Evolutionary conservation across 2,888 invertebrate species (phyloP).

Genomic region (Drosophila recens): DNA sequence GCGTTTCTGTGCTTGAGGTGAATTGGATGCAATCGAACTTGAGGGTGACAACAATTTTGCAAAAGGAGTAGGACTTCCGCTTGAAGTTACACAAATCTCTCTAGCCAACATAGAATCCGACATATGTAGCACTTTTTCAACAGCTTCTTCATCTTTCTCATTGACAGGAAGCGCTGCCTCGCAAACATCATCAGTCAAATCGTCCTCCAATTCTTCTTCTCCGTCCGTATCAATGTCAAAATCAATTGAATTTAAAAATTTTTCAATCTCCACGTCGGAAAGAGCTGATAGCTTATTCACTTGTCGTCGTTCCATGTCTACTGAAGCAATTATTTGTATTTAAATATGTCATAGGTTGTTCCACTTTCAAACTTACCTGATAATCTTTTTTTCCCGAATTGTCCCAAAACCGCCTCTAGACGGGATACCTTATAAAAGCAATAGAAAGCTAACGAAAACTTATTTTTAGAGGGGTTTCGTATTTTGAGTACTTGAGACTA

Average conservation of each 20-base stretch:
- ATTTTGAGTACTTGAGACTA: slow-evolving; percentile 2
- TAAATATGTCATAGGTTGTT: slow-evolving; percentile 24
- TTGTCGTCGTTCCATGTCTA: slow-evolving; percentile 16
- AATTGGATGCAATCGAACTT: slow-evolving; percentile 30
- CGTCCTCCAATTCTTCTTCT: slow-evolving; percentile 9
- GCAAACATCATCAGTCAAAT: slow-evolving; percentile 1
- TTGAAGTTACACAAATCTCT: slow-evolving; percentile 6
- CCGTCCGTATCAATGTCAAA: slow-evolving; percentile 30
- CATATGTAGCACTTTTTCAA: neutral
- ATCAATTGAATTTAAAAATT: slow-evolving; percentile 34
- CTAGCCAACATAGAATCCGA: slow-evolving; percentile 5
- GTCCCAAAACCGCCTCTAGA: slow-evolving; percentile 22
- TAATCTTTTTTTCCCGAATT: slow-evolving; percentile 16
- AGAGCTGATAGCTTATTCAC: slow-evolving; percentile 38
- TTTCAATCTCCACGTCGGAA: slow-evolving; percentile 40
- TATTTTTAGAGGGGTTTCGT: slow-evolving; percentile 10
- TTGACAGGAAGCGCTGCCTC: neutral
- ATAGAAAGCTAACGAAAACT: slow-evolving; percentile 23
- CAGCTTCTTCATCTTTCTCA: neutral
- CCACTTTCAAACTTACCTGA: slow-evolving; percentile 14
- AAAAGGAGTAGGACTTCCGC: slow-evolving; percentile 1
- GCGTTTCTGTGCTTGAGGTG: slow-evolving; percentile 29
- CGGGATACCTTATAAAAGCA: slow-evolving; percentile 17
- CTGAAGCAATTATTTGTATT: slow-evolving; percentile 24
- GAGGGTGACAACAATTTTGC: slow-evolving; percentile 25